Conservation (phyloP, 2,113 vertebrate genomes). For the Rhabdomys dilectus region DNA sequence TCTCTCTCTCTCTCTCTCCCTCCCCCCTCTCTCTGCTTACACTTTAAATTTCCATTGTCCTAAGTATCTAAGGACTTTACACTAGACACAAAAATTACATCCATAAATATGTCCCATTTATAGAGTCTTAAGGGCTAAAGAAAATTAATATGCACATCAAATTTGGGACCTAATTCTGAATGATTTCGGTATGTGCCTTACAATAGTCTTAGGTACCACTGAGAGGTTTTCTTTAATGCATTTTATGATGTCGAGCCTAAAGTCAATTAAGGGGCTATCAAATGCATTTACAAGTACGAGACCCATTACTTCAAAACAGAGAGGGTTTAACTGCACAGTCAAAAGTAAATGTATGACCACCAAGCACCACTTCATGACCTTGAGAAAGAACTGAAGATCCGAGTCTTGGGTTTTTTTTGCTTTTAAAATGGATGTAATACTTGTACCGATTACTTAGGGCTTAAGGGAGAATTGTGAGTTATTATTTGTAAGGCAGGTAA, state of each 20-base stretch:
- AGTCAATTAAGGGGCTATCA: constrained; percentile 26
- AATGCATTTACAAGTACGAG: background rate
- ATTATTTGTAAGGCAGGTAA: background rate
- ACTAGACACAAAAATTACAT: background rate
- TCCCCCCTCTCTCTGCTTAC: background rate
- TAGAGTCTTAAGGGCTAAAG: background rate
- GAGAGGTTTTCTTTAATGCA: background rate
- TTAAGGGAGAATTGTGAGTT: background rate
- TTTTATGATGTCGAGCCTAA: constrained; percentile 14
- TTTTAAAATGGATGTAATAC: constrained; percentile 11
- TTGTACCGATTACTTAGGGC: background rate
- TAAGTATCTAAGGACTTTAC: background rate
- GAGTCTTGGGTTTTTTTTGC: background rate
- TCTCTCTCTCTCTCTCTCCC: background rate
- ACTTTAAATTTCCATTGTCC: background rate
- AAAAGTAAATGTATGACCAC: background rate
- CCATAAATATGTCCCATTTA: background rate
- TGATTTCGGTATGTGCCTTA: constrained; percentile 26
- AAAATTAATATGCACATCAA: constrained; percentile 30
- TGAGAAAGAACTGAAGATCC: background rate
- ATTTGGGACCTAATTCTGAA: background rate
- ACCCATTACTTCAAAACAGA: background rate
- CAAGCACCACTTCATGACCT: background rate
- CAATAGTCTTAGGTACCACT: background rate
- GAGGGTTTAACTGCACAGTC: background rate